Base-by-base conservation (phyloP, 2,888 invertebrate genomes). In the Selenia dentaria region DNA sequence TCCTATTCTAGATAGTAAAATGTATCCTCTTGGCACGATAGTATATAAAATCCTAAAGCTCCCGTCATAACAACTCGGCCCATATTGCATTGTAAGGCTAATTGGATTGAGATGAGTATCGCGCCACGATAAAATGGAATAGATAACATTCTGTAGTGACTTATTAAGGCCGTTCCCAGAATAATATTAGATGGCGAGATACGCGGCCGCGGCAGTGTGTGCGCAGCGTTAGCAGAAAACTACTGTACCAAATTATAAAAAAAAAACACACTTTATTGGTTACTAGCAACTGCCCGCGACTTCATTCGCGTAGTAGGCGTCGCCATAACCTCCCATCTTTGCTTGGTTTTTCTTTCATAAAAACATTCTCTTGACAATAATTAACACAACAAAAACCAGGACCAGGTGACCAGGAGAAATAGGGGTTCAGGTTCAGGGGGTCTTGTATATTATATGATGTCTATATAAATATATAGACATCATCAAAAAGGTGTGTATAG, bases 121-220 rank as follows among this genome's bases (percentile, higher is more conserved):
- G 70, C 63, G 66, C 80, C 25, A 40, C 78, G 91, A 91, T 91
- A 91, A 91, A 91, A 91, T 90, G 90, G 83, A 81, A 83, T 81
- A 91, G 91, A 91, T 91, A 91, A 91, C 91, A 91, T 91, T 91
- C 91, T 91, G 88, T 90, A 88, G 83, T 91, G 91, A 91, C 91
- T 91, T 91, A 91, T 91, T 91, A 91, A 91, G 91, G 91, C 83
- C 88, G 90, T 91, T 91, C 91, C 90, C 91, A 91, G 91, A 91
- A 91, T 91, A 91, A 91, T 91, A 91, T 91, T 91, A 91, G 91
- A 91, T 91, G 76, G 81, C 55, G 67, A 76, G 90, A 90, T 90
- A 90, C 78, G 81, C 67, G 67, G 56, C 61, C 67, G 62, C 67
- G 76, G 64, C 74, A 72, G 82, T 79, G 81, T 82, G 81, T 76